Percentiles rank a stretch among this genome's conserved stretches.
Evolutionary conservation across 2,113 vertebrate genomes (phyloP).

Genomic region (Mormoops blainvillei): DNA sequence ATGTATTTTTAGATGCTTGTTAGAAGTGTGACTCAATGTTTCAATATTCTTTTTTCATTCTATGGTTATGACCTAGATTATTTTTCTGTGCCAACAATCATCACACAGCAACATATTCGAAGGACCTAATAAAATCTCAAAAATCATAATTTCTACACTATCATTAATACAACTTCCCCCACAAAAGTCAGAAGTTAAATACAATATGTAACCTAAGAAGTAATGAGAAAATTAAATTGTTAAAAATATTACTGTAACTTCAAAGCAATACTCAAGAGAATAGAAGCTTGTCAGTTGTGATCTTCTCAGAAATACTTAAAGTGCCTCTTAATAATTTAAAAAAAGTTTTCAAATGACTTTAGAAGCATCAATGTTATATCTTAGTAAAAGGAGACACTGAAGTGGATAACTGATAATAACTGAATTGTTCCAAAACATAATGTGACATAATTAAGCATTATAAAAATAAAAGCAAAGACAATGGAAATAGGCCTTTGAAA

Average conservation of each 20-base stretch:
- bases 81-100: not conserved
- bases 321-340: not conserved
- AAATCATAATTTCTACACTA: not conserved
- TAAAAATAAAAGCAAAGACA: not conserved
- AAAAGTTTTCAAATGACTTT: not conserved
- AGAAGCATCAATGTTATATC: not conserved
- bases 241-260: not conserved
- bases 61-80: not conserved
- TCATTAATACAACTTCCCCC: not conserved
- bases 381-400: not conserved
- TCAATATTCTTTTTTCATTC: not conserved
- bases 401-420: not conserved
- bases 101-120: not conserved
- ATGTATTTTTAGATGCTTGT: not conserved
- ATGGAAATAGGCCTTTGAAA: not conserved
- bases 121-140: not conserved
- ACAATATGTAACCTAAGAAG: not conserved
- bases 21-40: not conserved
- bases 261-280: slow-evolving; percentile 4
- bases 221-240: not conserved
- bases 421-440: not conserved
- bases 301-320: not conserved
- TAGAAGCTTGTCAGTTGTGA: not conserved
- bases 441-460: not conserved
- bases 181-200: not conserved